Base-by-base conservation (phyloP, 2,113 vertebrate species). In the Cyanoramphus novaezelandiae region DNA sequence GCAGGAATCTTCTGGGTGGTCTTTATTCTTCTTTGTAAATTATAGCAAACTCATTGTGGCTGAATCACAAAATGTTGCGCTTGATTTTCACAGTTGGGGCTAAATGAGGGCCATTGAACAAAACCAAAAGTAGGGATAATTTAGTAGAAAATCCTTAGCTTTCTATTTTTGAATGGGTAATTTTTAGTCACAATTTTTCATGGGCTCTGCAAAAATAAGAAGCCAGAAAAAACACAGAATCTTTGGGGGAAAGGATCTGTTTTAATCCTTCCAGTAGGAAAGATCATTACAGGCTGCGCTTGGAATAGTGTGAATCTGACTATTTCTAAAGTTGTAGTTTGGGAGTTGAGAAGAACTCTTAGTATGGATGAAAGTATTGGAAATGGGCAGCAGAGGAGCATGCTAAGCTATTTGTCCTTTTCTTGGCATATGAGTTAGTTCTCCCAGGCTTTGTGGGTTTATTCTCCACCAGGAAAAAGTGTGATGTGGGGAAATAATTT, bases 1-100 rank as follows among this genome's bases (percentile, higher is more conserved):
- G 44, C 67, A 86, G 82, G 83, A 93, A 52, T 81, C 68, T 92
- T 90, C 62, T 44, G 77, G 52, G 50, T 82, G 95, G 83, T 86
- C 76, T 96, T 93, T 83, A 70, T 94, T 97, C 55, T 88, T 84
- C 10, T 6, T 67, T 84, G 63, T 95, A 90, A 95, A 81, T 91
- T 52, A 86, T 28, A 84, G 75, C 43, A 65, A 71, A 35, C 75
- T 90, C 77, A 20, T 84, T 78, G 86, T 11, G 15, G 41, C 50
- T 90, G 94, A 96, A 90, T 96, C 62, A 67, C 86, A 77, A 72
- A 95, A 74, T 84, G 59, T 59, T 44, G 60, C 4, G 9, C 50
- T 64, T 44, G n/a, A 39, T 86, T 95, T 94, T 90, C 50, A 70
- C 47, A 43, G 19, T 3, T 95, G 52, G 37, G 14, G 33, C 27